These are phyloP conservation scores for Sthenelais limicola DNA, from an alignment of 2,888 invertebrate species.

Conservation along the genomic window DNA sequence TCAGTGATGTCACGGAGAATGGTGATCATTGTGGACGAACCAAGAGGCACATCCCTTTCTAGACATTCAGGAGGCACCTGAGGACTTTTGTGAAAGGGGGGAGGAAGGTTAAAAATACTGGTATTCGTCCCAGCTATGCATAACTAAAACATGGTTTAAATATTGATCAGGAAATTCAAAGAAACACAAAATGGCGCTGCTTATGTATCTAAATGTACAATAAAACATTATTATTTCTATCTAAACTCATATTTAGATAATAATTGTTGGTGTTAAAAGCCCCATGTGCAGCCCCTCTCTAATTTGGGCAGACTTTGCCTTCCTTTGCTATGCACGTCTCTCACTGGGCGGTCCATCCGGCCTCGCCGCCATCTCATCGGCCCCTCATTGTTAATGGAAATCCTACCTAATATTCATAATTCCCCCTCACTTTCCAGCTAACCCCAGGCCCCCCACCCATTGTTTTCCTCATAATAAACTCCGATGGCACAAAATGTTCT, in stretches of 20 bases:
- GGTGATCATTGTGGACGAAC: too few relatives aligned
- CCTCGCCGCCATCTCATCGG: constrained; percentile 1
- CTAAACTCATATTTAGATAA: too few relatives aligned
- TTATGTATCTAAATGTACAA: too few relatives aligned
- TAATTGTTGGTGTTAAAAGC: constrained; percentile 7
- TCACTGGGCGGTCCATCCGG: constrained; percentile 11
- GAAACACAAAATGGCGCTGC: constrained; percentile 15
- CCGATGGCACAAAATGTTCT: constrained; percentile 8
- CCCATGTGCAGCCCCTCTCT: constrained; percentile 13
- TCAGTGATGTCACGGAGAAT: too few relatives aligned
- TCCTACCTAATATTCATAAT: constrained; percentile 33
- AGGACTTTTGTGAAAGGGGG: too few relatives aligned
- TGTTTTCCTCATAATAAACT: constrained; percentile 29
- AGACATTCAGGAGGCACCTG: too few relatives aligned
- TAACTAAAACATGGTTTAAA: too few relatives aligned
- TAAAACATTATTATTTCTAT: too few relatives aligned
- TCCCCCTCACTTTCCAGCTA: constrained; percentile 3
- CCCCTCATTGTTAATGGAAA: constrained; percentile 14
- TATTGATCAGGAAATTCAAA: neutral
- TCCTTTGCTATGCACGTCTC: neutral
- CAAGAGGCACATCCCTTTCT: too few relatives aligned
- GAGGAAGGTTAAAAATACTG: too few relatives aligned
- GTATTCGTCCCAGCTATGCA: too few relatives aligned
- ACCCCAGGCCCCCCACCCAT: constrained; percentile 10
- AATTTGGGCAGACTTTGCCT: neutral